A percentile compares a stretch with the other conserved stretches of the same genome.
phyloP scores from a whole-genome alignment of 2,888 invertebrate species.

The Synergus japonicus region DNA sequence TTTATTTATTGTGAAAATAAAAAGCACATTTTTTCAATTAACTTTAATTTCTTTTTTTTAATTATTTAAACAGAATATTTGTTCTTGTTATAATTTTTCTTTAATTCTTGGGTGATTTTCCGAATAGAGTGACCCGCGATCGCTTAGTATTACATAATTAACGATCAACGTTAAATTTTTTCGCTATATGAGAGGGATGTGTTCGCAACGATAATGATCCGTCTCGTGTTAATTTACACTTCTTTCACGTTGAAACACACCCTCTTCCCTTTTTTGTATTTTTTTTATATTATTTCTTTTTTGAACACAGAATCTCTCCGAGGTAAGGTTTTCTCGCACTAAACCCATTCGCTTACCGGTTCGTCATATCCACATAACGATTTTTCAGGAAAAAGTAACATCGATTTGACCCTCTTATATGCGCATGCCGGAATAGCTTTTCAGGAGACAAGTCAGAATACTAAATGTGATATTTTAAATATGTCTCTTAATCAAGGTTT shows the following conservation, averaged over 20 bases:
- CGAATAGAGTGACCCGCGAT: background rate
- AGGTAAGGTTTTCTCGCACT: slow-evolving; percentile 14
- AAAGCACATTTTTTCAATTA: background rate
- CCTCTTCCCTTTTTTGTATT: background rate
- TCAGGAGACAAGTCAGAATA: slow-evolving; percentile 30
- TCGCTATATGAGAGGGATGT: slow-evolving; percentile 15
- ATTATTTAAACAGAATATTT: background rate
- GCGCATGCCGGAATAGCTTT: slow-evolving; percentile 33
- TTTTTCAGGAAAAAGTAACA: slow-evolving; percentile 28
- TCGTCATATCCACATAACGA: slow-evolving; percentile 30
- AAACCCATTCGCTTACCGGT: slow-evolving; percentile 36
- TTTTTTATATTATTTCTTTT: slow-evolving; percentile 16
- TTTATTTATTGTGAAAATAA: background rate
- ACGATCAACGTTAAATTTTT: slow-evolving; percentile 40
- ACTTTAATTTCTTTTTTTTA: background rate
- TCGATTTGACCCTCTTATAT: slow-evolving; percentile 37
- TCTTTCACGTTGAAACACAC: slow-evolving; percentile 3
- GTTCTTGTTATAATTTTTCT: background rate
- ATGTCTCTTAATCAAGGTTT: slow-evolving; percentile 14
- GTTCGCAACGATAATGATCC: slow-evolving; percentile 8
- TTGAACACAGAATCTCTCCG: slow-evolving; percentile 36
- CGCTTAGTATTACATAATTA: slow-evolving; percentile 18
- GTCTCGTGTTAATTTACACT: background rate
- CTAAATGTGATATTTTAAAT: slow-evolving; percentile 20
- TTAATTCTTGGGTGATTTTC: background rate